A percentile compares a stretch with the other conserved stretches of the same genome.
phyloP scores from a whole-genome alignment of 2,888 invertebrate genomes.

The Trichacis sp. region DNA sequence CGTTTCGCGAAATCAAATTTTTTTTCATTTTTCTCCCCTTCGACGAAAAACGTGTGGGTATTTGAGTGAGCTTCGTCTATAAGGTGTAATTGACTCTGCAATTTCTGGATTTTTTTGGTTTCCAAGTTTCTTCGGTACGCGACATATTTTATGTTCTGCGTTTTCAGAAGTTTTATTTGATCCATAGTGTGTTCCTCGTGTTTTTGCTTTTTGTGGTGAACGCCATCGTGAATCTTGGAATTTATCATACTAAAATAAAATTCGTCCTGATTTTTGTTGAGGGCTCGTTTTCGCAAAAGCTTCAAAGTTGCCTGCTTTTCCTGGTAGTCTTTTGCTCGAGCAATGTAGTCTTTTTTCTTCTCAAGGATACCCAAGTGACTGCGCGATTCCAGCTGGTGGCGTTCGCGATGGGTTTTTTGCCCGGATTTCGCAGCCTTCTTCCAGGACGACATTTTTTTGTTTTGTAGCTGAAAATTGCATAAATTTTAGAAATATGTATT shows the following conservation, averaged over 20 bases:
- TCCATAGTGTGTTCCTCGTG: constrained; percentile 83
- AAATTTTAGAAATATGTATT: no score
- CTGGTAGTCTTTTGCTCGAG: constrained; percentile 83
- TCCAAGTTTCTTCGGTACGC: constrained; percentile 88
- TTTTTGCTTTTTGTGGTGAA: constrained; percentile 76
- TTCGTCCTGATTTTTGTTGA: constrained; percentile 97
- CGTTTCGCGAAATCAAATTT: constrained; percentile 78
- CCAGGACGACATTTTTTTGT: constrained; percentile 83
- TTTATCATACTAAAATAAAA: constrained; percentile 98
- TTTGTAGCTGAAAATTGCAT: not conserved
- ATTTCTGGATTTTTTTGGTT: constrained; percentile 79
- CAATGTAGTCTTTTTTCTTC: constrained; percentile 89
- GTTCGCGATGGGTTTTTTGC: constrained; percentile 86
- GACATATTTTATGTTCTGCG: constrained; percentile 94
- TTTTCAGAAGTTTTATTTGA: constrained; percentile 89
- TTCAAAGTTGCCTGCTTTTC: constrained; percentile 87
- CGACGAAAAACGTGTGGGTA: constrained; percentile 85
- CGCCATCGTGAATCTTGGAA: constrained; percentile 76
- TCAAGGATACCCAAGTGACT: constrained; percentile 85
- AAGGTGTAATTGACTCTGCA: constrained; percentile 85
- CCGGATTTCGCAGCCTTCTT: constrained; percentile 88
- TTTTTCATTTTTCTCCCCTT: constrained; percentile 73
- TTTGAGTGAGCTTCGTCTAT: constrained; percentile 82
- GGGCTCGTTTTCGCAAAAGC: constrained; percentile 83
- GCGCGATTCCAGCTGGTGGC: constrained; percentile 85